Conservation (phyloP, 2,797 vertebrate genomes). For the Rhabdophis nuchalis region DNA sequence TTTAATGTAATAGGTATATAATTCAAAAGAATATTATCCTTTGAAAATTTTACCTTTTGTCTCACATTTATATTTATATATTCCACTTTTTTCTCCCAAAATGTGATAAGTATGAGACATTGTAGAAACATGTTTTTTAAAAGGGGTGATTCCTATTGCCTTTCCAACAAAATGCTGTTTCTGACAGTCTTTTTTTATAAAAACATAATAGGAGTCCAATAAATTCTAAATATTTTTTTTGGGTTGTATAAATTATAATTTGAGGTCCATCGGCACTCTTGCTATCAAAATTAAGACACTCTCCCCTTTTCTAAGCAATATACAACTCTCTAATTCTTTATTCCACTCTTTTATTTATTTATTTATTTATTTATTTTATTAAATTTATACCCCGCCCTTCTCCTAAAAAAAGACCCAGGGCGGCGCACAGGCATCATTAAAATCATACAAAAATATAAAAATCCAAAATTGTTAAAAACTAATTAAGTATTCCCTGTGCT, state of each 20-base stretch:
- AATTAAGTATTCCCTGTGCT: no score
- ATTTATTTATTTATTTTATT: no score
- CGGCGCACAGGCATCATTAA: no score
- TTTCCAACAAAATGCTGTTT: no score
- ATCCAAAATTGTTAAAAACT: no score
- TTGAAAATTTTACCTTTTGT: neutral
- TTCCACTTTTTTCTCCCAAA: neutral
- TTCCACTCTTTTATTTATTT: no score
- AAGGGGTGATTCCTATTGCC: no score
- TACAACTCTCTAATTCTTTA: neutral
- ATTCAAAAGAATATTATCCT: neutral
- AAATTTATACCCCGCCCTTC: no score
- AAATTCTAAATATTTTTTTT: neutral
- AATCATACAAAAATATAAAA: no score
- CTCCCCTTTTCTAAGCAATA: neutral
- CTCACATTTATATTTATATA: neutral
- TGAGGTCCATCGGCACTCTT: neutral
- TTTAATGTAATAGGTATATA: neutral
- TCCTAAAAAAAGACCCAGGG: no score
- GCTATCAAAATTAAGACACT: neutral
- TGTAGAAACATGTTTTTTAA: neutral
- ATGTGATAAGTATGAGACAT: neutral
- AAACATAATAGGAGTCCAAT: neutral
- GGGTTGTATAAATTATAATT: neutral
- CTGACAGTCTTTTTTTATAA: neutral